Percentiles rank a stretch among this genome's conserved stretches.
Conservation (phyloP, 2,797 vertebrate species). For the Esox masquinongy region DNA sequence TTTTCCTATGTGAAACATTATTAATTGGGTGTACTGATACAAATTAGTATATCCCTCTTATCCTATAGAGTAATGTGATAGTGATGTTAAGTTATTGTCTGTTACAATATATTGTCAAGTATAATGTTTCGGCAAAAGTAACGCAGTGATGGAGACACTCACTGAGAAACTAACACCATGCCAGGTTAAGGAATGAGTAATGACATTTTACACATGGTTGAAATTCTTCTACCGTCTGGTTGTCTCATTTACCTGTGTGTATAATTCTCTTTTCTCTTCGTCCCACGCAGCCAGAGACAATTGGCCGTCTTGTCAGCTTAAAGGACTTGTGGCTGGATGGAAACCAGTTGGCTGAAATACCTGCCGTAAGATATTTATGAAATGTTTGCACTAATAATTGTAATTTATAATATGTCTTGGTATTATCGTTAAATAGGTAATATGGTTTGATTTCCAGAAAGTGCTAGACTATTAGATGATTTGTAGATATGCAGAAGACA, state of each 20-base stretch:
- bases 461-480: background rate
- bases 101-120: background rate
- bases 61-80: background rate
- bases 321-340: constrained; percentile 98
- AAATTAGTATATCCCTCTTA: background rate
- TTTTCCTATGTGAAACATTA: background rate
- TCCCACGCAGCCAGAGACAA: constrained; percentile 89
- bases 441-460: background rate
- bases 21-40: background rate
- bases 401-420: constrained; percentile 5
- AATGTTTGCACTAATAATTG: constrained; percentile 12
- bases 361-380: constrained; percentile 78
- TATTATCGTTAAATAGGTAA: background rate
- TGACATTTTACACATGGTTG: background rate
- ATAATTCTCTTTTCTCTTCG: constrained; percentile 19
- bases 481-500: background rate
- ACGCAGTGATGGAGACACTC: background rate
- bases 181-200: constrained; percentile 31
- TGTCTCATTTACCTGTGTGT: constrained; percentile 1
- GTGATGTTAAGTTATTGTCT: background rate
- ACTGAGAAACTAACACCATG: constrained; percentile 12
- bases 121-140: background rate
- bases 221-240: constrained; percentile 21
- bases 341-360: constrained; percentile 92
- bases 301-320: constrained; percentile 92